phyloP scores from a whole-genome alignment of 2,888 invertebrate genomes.

The Melitaea athalia region DNA sequence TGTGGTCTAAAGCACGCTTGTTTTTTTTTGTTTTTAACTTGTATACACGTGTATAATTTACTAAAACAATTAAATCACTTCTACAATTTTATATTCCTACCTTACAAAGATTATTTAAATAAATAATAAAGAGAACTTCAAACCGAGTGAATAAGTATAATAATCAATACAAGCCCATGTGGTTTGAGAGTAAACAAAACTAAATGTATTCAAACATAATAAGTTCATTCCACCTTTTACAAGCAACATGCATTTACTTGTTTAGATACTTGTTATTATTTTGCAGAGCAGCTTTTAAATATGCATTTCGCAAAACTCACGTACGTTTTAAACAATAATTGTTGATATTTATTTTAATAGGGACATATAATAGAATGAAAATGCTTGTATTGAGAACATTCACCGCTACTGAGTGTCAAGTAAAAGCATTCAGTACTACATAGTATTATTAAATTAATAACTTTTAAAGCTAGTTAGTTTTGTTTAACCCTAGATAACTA shows the following conservation, averaged over 20 bases:
- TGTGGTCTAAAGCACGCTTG: too few relatives aligned
- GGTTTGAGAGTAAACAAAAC: slow-evolving; percentile 28
- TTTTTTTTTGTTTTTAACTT: too few relatives aligned
- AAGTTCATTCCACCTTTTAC: slow-evolving; percentile 18
- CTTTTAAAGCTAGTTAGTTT: too few relatives aligned
- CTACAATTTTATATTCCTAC: too few relatives aligned
- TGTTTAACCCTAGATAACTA: too few relatives aligned
- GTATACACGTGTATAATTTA: too few relatives aligned
- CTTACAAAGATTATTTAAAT: slow-evolving; percentile 10
- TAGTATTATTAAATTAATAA: too few relatives aligned
- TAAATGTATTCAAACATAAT: slow-evolving; percentile 22
- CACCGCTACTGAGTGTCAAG: too few relatives aligned
- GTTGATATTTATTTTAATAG: background rate
- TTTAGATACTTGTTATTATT: background rate
- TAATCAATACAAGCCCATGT: slow-evolving; percentile 28
- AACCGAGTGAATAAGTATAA: slow-evolving; percentile 20
- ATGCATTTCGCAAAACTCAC: background rate
- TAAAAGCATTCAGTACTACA: too few relatives aligned
- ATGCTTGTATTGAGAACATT: too few relatives aligned
- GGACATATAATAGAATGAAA: background rate
- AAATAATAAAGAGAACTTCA: slow-evolving; percentile 20
- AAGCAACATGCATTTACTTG: slow-evolving; percentile 13
- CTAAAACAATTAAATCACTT: too few relatives aligned
- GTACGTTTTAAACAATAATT: background rate
- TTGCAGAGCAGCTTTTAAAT: background rate